Conservation (phyloP, 1,140 invertebrate genomes). For the Phenacoccus solenopsis region DNA sequence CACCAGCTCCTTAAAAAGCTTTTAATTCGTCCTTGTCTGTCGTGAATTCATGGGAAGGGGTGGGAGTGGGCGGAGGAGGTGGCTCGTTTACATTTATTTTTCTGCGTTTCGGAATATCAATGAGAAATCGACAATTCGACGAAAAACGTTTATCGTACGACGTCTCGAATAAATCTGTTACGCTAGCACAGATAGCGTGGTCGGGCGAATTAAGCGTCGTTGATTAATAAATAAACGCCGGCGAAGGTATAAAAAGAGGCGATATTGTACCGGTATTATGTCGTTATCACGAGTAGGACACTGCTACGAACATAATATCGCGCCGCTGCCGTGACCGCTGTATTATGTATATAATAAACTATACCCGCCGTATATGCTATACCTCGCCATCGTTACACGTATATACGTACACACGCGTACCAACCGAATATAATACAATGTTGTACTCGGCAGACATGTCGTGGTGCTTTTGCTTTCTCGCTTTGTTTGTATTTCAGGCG, state of each 20-base stretch:
- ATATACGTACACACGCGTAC: too few relatives aligned
- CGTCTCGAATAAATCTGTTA: not conserved
- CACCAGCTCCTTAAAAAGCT: too few relatives aligned
- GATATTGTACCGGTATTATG: not conserved
- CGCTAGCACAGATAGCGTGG: not conserved
- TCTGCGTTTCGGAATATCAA: too few relatives aligned
- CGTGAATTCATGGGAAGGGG: too few relatives aligned
- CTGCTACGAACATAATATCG: not conserved
- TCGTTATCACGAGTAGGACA: not conserved
- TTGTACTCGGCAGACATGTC: not conserved
- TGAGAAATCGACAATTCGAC: too few relatives aligned
- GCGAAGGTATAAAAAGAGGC: not conserved
- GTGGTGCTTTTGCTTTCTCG: not conserved
- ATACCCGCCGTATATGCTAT: not conserved
- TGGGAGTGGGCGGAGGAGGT: too few relatives aligned
- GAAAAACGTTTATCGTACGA: too few relatives aligned
- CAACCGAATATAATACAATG: not conserved
- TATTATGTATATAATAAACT: not conserved
- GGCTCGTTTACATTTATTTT: too few relatives aligned
- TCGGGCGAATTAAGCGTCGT: not conserved
- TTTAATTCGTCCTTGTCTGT: too few relatives aligned
- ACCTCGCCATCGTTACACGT: not conserved
- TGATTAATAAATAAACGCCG: not conserved
- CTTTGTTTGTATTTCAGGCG: slow-evolving; percentile 1
- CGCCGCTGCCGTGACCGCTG: not conserved